Evolutionary conservation across 2,797 vertebrate genomes (phyloP), one percentile per base, ranked within the genome.

Genomic region (Melanogrammus aeglefinus): DNA sequence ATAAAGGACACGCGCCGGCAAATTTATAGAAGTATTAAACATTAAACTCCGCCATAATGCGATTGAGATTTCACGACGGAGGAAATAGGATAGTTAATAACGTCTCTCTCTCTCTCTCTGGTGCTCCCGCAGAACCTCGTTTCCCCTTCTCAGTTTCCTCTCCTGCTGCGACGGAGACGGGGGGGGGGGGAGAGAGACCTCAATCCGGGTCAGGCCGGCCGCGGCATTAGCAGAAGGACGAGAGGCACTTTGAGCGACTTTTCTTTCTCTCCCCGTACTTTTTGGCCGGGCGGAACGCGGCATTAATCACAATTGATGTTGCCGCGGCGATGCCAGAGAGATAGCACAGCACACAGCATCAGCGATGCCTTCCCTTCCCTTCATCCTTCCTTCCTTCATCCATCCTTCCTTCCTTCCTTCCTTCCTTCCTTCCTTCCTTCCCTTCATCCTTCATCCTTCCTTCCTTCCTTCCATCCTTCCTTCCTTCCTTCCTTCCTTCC

Each of bases 21-120:
- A 92, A 91, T 94, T 94, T 93, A 93, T 92, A 86, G 91, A 89
- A 87, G 88, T 86, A 87, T 91, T 91, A 91, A 92, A 94, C 87
- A 87, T 85, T 84, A 91, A 92, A 93, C 4, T 36, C 35, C 86
- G 87, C 85, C 87, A 87, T 88, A 89, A 91, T 88, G 89, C 88
- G 82, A 91, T 85, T 88, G 90, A 82, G 81, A 89, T 90, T 90
- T 91, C 88, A 88, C 83, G 86, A 91, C 81, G 85, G 84, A 36
- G 84, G 85, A 88, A 93, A 93, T 90, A 80, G 84, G 88, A 85
- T 85, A 85, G 86, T 92, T 88, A 88, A 91, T 91, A 92, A 90
- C 79, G 82, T 86, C 85, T 90, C 82, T n/a, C n/a, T n/a, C n/a
- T 24, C 81, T 80, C 82, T 87, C 86, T 86, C 80, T 31, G 29